Evolutionary conservation across 2,113 vertebrate genomes (phyloP).

Genomic region (Halcyon malimbica): DNA sequence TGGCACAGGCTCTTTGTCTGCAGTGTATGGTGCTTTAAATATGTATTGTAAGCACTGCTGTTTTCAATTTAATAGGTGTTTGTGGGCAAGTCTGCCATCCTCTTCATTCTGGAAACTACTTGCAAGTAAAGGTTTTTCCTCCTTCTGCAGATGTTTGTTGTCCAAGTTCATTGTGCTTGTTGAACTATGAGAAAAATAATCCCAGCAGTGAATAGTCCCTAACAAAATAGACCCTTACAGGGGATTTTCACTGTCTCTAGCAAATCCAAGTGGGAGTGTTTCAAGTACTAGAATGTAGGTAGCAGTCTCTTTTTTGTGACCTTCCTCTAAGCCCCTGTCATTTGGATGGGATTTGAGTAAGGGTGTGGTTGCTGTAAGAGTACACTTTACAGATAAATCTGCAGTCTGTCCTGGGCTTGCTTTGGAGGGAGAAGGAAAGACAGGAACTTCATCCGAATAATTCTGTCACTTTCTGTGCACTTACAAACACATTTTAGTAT

Average conservation of each 20-base stretch:
- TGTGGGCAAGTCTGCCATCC: neutral
- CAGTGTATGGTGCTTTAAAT: neutral
- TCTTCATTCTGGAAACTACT: neutral
- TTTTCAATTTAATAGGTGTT: neutral
- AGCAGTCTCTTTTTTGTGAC: neutral
- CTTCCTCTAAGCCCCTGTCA: neutral
- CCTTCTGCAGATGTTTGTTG: neutral
- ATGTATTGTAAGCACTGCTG: neutral
- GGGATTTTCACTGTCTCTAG: neutral
- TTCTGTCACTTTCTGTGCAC: neutral
- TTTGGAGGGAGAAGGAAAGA: neutral
- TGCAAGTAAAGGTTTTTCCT: neutral
- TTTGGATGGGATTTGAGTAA: neutral
- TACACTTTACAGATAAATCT: neutral
- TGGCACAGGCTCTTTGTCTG: neutral
- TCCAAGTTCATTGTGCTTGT: neutral
- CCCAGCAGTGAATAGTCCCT: neutral
- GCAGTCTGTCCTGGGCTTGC: neutral
- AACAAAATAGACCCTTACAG: neutral
- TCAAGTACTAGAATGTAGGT: neutral
- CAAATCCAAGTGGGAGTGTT: neutral
- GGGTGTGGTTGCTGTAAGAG: neutral
- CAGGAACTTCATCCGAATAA: neutral
- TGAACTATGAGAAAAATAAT: neutral
- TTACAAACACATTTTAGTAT: neutral